phyloP scores from a whole-genome alignment of 2,113 vertebrate genomes.

The Prionailurus bengalensis region DNA sequence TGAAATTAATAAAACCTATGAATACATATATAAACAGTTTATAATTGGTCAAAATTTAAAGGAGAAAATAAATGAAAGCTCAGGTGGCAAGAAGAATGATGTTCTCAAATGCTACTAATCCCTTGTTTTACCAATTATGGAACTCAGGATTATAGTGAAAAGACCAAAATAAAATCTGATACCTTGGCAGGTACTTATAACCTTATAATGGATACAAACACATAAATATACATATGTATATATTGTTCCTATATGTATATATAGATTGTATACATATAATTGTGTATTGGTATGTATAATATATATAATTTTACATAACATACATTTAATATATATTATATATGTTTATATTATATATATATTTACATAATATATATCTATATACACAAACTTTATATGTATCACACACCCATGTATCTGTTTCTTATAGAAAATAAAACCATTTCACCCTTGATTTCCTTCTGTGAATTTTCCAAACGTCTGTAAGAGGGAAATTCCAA shows the following conservation, averaged over 20 bases:
- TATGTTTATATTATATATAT: too few species aligned
- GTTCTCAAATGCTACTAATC: neutral
- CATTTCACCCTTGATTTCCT: conserved; percentile 1
- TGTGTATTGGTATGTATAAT: neutral
- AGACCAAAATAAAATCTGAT: conserved; percentile 24
- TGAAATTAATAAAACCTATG: neutral
- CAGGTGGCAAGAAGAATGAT: neutral
- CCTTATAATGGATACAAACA: neutral
- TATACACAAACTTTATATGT: neutral
- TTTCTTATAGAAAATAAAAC: neutral
- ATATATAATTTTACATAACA: neutral
- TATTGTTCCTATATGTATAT: neutral
- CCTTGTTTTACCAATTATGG: neutral
- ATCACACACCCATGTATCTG: neutral
- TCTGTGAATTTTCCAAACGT: neutral
- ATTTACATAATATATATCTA: too few species aligned
- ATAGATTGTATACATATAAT: neutral
- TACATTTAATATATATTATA: too few species aligned
- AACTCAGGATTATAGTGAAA: conserved; percentile 2
- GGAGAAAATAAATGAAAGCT: conserved; percentile 23
- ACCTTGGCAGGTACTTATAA: neutral
- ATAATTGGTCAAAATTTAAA: neutral
- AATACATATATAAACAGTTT: neutral
- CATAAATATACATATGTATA: neutral
- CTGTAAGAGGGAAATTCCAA: neutral